Evolutionary conservation across 1,140 invertebrate genomes (phyloP).

Genomic region (Chionoecetes opilio): DNA sequence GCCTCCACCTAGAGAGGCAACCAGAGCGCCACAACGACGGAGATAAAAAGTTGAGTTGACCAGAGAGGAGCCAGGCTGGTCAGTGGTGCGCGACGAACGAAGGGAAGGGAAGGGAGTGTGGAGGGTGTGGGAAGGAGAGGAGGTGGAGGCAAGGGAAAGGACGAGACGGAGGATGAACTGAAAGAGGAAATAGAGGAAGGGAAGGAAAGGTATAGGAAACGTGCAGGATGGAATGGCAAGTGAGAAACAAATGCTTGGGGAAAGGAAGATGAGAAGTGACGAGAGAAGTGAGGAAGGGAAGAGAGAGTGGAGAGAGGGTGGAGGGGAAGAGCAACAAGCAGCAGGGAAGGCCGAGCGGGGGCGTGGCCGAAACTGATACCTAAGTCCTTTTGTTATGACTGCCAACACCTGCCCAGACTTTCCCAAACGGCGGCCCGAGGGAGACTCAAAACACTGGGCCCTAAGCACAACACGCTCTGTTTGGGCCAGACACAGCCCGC

Average conservation of each 20-base stretch:
- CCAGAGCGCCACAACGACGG: not conserved
- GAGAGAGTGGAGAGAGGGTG: too few relatives aligned
- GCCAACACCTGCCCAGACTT: not conserved
- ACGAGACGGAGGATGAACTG: too few relatives aligned
- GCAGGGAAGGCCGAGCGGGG: not conserved
- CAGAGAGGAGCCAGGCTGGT: not conserved
- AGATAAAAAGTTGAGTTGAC: not conserved
- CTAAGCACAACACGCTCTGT: not conserved
- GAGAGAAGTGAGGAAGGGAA: too few relatives aligned
- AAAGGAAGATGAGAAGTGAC: too few relatives aligned
- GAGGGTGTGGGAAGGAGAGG: not conserved
- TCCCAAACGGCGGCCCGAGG: constrained; percentile 8
- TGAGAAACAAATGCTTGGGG: too few relatives aligned
- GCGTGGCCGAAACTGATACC: constrained; percentile 2
- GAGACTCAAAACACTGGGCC: constrained; percentile 14
- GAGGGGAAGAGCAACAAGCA: too few relatives aligned
- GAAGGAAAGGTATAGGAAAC: not conserved
- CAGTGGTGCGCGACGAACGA: not conserved
- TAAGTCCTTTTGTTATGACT: not conserved
- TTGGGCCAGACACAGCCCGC: not conserved
- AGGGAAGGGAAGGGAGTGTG: not conserved
- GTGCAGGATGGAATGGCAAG: too few relatives aligned
- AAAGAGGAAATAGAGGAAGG: too few relatives aligned
- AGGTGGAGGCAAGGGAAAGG: too few relatives aligned
- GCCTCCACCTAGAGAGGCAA: too few relatives aligned